These are phyloP conservation scores for Acleris sparsana DNA, from an alignment of 2,888 invertebrate species.

Conservation along the genomic window DNA sequence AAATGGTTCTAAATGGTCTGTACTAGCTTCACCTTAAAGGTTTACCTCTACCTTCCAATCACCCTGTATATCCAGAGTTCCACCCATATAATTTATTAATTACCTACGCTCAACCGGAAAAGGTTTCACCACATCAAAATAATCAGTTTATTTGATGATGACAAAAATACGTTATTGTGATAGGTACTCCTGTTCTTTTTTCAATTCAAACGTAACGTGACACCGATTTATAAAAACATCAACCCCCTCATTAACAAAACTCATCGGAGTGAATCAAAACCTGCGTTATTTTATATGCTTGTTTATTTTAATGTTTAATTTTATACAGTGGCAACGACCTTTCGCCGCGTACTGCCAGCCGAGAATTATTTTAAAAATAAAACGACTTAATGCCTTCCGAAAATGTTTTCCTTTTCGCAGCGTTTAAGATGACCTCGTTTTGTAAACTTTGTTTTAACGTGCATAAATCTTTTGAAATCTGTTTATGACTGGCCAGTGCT, in stretches of 20 bases:
- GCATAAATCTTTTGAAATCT: conserved; percentile 31
- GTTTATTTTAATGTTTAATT: conserved; percentile 81
- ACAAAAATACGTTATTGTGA: background rate
- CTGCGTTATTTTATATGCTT: conserved; percentile 71
- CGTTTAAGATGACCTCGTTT: conserved; percentile 33
- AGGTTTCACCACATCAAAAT: too few species aligned
- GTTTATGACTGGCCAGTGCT: conserved; percentile 27
- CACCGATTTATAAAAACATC: conserved; percentile 52
- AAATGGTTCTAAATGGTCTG: too few species aligned
- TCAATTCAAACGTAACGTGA: conserved; percentile 35
- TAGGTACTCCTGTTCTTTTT: background rate
- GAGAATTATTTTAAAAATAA: conserved; percentile 47
- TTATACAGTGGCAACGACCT: conserved; percentile 77
- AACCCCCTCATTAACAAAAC: conserved; percentile 52
- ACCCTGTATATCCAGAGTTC: too few species aligned
- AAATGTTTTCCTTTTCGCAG: conserved; percentile 42
- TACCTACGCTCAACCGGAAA: too few species aligned
- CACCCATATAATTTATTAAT: too few species aligned
- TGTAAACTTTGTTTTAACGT: conserved; percentile 19
- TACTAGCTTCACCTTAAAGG: too few species aligned
- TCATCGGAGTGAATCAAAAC: conserved; percentile 67
- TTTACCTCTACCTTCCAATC: too few species aligned
- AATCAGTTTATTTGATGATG: too few species aligned
- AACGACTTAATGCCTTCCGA: conserved; percentile 40
- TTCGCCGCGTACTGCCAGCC: conserved; percentile 39